Conservation (phyloP, 2,888 invertebrate species). For the Orthonevra nobilis region DNA sequence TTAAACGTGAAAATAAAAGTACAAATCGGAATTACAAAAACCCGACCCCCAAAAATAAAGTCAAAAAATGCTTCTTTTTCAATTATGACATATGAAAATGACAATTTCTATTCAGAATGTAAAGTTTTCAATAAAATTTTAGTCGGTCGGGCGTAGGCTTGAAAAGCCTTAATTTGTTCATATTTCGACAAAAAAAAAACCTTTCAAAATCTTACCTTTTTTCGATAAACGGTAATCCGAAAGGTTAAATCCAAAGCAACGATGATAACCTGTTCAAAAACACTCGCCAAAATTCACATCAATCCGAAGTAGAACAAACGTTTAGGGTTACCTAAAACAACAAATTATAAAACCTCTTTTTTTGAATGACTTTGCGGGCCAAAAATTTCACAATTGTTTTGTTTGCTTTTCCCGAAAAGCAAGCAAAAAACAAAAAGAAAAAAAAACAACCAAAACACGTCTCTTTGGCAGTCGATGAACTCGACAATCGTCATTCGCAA, state of each 20-base stretch:
- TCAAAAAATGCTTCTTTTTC: no score
- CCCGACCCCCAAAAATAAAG: no score
- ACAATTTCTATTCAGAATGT: no score
- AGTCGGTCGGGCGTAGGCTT: no score
- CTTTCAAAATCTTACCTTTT: constrained; percentile 19
- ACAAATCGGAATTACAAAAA: no score
- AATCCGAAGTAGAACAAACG: neutral
- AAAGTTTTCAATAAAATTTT: no score
- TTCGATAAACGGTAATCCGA: constrained; percentile 17
- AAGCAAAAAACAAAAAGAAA: no score
- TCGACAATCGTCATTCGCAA: constrained; percentile 41
- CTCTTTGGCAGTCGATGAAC: constrained; percentile 63
- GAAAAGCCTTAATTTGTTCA: no score
- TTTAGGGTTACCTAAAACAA: constrained; percentile 45
- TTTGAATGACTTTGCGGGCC: constrained; percentile 20
- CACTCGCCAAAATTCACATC: constrained; percentile 8
- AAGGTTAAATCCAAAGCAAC: constrained; percentile 6
- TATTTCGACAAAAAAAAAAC: no score
- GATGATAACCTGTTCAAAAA: neutral
- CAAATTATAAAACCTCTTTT: constrained; percentile 4
- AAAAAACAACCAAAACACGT: constrained; percentile 33
- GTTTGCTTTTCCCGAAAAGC: no score
- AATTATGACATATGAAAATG: no score
- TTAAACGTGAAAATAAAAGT: no score
- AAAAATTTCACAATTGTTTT: constrained; percentile 34